Evolutionary conservation across 2,113 vertebrate genomes (phyloP).

Genomic region (Hippoglossus stenolepis): DNA sequence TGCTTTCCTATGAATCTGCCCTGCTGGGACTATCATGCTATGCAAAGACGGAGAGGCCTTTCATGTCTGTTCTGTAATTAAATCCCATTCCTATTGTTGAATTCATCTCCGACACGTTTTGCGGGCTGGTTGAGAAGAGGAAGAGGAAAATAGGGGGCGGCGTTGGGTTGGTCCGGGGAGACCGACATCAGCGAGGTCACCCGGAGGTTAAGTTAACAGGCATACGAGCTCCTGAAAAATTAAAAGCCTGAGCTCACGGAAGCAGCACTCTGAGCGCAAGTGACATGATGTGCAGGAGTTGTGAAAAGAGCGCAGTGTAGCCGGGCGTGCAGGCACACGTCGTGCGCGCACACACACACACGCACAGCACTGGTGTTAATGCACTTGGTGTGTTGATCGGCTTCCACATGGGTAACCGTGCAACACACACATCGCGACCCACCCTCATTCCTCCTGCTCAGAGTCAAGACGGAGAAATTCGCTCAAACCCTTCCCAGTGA

Average conservation of each 20-base stretch:
- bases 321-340: conserved; percentile 8
- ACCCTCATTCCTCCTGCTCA: conserved; percentile 35
- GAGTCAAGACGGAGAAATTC: conserved; percentile 51
- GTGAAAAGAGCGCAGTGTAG: conserved; percentile 39
- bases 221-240: conserved; percentile 80
- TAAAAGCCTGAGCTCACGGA: conserved; percentile 76
- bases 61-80: conserved; percentile 68
- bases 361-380: conserved; percentile 56
- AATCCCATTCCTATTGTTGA: conserved; percentile 44
- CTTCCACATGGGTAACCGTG: conserved; percentile 61
- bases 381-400: conserved; percentile 56
- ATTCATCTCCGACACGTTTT: conserved; percentile 60
- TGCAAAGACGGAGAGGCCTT: conserved; percentile 45
- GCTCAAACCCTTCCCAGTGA: conserved; percentile 56
- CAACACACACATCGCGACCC: conserved; percentile 51
- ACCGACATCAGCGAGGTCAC: conserved; percentile 78
- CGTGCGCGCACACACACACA: conserved; percentile 6
- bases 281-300: conserved; percentile 62
- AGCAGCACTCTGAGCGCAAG: conserved; percentile 63
- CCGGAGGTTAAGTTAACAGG: conserved; percentile 79
- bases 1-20: conserved; percentile 32
- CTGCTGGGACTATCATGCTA: conserved; percentile 33
- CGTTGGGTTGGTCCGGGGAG: conserved; percentile 34
- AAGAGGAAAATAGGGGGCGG: conserved; percentile 31
- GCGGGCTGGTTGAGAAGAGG: conserved; percentile 17